Base-by-base conservation (phyloP, 1,140 invertebrate species). In the Popillia japonica region DNA sequence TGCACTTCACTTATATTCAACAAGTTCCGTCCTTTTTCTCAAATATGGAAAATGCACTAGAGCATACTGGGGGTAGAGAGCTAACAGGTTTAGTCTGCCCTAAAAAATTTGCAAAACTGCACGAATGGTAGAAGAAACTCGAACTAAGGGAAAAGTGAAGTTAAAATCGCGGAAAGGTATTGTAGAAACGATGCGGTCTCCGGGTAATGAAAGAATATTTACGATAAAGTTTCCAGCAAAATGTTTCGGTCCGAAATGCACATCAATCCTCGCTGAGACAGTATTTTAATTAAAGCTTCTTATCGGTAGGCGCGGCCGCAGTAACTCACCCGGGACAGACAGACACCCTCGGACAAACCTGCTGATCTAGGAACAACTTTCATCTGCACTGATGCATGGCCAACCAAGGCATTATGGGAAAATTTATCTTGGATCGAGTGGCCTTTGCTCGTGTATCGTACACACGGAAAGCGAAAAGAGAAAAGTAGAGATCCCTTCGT, bases 321-420 rank as follows among this genome's bases (percentile, higher is more conserved):
- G 83, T 86, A 86, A 82, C 81, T 86, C 84, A 86, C 83, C 79
- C 82, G 72, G 82, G 82, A 84, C 82, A 83, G 84, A 84, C 82
- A 83, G 83, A 83, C 83, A 74, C 78, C 78, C 82, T 84, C 81
- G 82, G 83, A 86, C 85, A 85, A 86, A 84, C 83, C 85, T 86
- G 85, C 85, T 86, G 85, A 86, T 86, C 85, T 83, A 85, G 85
- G 84, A 86, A 86, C 85, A 86, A 86, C 84, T 86, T 86, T 86
- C 85, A 86, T 86, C 85, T 84, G 81, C 81, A 82, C 83, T 86
- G 85, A 86, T 86, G 84, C 84, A 86, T 86, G 84, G 84, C 83
- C 82, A 74, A 72, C 74, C 74, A 27, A 75, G 74, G 74, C 74
- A 75, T 75, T 75, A 75, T 55, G 74, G 74, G 74, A 42, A 75